Percentiles rank a stretch among this genome's conserved stretches.
Conservation (phyloP, 2,797 vertebrate genomes). For the Presbytis comata region DNA sequence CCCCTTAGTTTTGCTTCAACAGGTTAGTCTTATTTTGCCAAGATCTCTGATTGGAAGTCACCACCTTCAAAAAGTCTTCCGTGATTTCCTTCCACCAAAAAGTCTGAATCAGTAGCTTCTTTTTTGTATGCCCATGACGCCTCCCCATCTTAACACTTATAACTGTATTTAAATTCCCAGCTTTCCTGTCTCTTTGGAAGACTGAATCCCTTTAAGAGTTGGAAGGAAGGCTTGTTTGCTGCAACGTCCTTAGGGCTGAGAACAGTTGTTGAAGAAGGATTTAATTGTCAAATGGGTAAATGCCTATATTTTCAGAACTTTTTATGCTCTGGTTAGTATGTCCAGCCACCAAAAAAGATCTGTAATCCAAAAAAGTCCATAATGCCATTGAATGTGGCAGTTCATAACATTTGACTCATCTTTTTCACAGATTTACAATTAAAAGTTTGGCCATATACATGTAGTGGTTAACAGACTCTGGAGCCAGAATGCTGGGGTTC, state of each 20-base stretch:
- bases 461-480: neutral
- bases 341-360: neutral
- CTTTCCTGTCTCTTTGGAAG: neutral
- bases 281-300: neutral
- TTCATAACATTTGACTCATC: neutral
- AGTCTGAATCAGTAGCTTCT: neutral
- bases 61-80: neutral
- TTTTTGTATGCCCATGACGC: neutral
- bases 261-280: neutral
- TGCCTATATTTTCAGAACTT: neutral
- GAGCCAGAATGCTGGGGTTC: neutral
- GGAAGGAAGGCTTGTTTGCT: neutral
- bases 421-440: neutral
- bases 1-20: neutral
- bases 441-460: neutral
- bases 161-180: neutral
- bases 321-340: neutral
- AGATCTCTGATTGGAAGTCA: neutral
- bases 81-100: neutral
- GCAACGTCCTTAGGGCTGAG: neutral
- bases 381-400: neutral
- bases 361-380: neutral
- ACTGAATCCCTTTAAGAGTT: neutral
- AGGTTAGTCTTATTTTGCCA: neutral
- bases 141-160: neutral